Conservation (phyloP, 1,140 invertebrate species). For the Apis dorsata region DNA sequence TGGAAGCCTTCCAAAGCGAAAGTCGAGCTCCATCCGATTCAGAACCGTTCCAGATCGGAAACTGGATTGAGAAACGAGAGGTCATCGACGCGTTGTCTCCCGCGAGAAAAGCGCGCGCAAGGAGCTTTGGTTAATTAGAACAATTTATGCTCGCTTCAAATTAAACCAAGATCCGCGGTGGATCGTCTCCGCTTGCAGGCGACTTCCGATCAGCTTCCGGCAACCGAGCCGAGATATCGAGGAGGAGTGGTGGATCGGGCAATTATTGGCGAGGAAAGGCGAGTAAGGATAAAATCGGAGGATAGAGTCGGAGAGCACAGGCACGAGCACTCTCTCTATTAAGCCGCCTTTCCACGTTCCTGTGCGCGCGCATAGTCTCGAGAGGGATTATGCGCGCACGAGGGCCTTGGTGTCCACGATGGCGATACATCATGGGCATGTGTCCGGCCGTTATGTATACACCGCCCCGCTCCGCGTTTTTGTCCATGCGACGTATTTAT, state of each 20-base stretch:
- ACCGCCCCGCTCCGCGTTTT: slow-evolving; percentile 53
- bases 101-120: background rate
- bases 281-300: background rate
- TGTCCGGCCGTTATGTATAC: slow-evolving; percentile 44
- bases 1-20: too few species aligned
- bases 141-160: slow-evolving; percentile 12
- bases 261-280: slow-evolving; percentile 2
- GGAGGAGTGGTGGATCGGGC: slow-evolving; percentile 7
- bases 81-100: too few species aligned
- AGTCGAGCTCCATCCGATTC: too few species aligned
- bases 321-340: slow-evolving; percentile 36
- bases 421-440: slow-evolving; percentile 54
- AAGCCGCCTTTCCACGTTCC: slow-evolving; percentile 13
- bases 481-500: slow-evolving; percentile 62
- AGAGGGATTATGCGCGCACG: slow-evolving; percentile 24
- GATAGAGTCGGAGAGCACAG: slow-evolving; percentile 2
- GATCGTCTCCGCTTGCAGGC: background rate
- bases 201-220: slow-evolving; percentile 1
- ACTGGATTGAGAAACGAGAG: too few species aligned
- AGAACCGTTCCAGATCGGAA: too few species aligned
- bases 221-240: background rate
- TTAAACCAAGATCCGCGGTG: background rate
- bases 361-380: slow-evolving; percentile 11
- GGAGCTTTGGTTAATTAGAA: slow-evolving; percentile 29
- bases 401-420: slow-evolving; percentile 25